phyloP scores from a whole-genome alignment of 2,888 invertebrate genomes.

The Calephelis perditalis region DNA sequence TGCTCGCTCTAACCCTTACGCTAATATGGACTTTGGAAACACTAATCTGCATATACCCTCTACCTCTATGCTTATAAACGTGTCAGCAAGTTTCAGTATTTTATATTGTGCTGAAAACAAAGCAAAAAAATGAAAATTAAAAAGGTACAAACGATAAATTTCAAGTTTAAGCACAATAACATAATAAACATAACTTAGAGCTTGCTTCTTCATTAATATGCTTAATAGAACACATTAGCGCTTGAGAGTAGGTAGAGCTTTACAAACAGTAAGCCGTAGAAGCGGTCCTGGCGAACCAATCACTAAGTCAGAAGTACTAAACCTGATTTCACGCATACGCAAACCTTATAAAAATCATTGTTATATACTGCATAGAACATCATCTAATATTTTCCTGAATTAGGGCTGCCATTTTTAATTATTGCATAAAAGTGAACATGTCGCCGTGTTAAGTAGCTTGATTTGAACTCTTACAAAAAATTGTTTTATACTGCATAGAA shows the following conservation, averaged over 20 bases:
- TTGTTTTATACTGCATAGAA: background rate
- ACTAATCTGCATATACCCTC: conserved; percentile 49
- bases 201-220: conserved; percentile 59
- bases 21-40: conserved; percentile 22
- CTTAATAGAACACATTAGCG: conserved; percentile 35
- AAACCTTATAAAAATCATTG: background rate
- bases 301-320: background rate
- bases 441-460: too few species aligned
- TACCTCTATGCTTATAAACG: conserved; percentile 33
- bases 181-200: conserved; percentile 33
- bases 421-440: too few species aligned
- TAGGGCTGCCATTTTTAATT: conserved; percentile 1
- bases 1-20: conserved; percentile 33
- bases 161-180: conserved; percentile 18
- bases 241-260: conserved; percentile 50
- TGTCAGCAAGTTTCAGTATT: conserved; percentile 20
- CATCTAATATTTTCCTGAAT: background rate
- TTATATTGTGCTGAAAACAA: conserved; percentile 16
- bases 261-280: conserved; percentile 25
- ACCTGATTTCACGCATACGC: conserved; percentile 1
- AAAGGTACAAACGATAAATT: conserved; percentile 14
- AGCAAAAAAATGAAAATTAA: background rate
- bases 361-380: conserved; percentile 1
- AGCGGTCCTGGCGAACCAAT: conserved; percentile 14
- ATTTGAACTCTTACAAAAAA: too few species aligned